Evolutionary conservation across 2,797 vertebrate genomes (phyloP), one percentile per base, ranked within the genome.

Genomic region (Microctenopoma steveboyesi): DNA sequence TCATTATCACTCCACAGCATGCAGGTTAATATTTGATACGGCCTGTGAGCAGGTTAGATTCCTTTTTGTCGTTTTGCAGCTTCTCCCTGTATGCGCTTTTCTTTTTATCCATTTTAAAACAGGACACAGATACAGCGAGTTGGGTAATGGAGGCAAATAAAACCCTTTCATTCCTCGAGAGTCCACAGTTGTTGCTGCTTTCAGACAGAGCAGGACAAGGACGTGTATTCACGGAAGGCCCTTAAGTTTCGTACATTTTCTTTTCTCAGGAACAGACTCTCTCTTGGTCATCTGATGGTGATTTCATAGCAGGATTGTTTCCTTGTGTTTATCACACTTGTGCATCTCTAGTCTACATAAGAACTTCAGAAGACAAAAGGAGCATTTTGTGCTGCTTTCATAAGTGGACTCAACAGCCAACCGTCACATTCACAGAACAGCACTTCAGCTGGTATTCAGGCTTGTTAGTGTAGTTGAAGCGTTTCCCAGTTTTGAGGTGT

Each of bases 1-100:
- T 83, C 85, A 74, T 87, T 84, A 79, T 75, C 78, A 67, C 81
- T 63, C 74, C 77, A 2, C 84, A 69, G 76, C 64, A 59, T 69
- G 78, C 50, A 71, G 57, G 77, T 84, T 63, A 71, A 77, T 79
- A 78, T 84, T 74, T 78, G 46, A 69, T 80, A 45, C 51, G 43
- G 69, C 70, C 71, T 71, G 15, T 25, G 67, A 81, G 76, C 64
- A 77, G 63, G 30, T 52, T 49, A 45, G 43, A 43, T 69, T 78
- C 59, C 49, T 69, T 18, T 37, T 82, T 69, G 63, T 60, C 40
- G 4, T 64, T 71, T 59, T 70, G 16, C 50, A 30, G 65, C 53
- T 50, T 62, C 58, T 37, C 56, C 6, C 51, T 13, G 37, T 35
- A 9, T 43, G 7, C n/a, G 18, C 59, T 64, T 53, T 49, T 61